Evolutionary conservation across 2,888 invertebrate species (phyloP), one percentile per base, ranked within the genome.

Genomic region (Marasmarcha lunaedactyla): DNA sequence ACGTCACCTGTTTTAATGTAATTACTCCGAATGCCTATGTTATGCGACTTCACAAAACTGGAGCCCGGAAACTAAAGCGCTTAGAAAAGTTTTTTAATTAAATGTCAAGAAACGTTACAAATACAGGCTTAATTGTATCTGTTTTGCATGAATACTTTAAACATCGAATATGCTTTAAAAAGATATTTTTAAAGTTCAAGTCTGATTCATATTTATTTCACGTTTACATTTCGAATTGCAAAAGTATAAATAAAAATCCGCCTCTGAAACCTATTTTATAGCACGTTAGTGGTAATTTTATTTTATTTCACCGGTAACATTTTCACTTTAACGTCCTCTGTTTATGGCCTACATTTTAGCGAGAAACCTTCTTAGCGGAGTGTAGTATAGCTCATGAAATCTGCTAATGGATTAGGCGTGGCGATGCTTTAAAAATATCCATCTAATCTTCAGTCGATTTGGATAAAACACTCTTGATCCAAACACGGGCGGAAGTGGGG

Each of bases 341-440:
- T 59, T 57, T 56, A 59, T 51, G 53, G 11, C 51, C 50, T 57
- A 50, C 57, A 59, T 60, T 59, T 63, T 63, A 63, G 61, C 57
- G 63, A 55, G 55, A 56, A 59, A 63, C 61, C 57, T 60, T 11
- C 30, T n/a, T 30, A 30, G 30, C 58, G 55, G 57, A 59, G 52
- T 57, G 44, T 50, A 59, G 57, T 20, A 20, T 49, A 59, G 59
- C 63, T 70, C 67, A 60, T 65, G 64, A 69, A 71, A 66, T 59
- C 60, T 57, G 63, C 71, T 74, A 74, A 76, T 74, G 74, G 74
- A 72, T 63, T 59, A 68, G 61, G 63, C 71, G 69, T 63, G 63
- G 66, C 59, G 59, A 59, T 64, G 68, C 60, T 67, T 72, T 71
- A 71, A 74, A 71, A 72, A 73, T 72, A 73, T 71, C 69, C 68